A percentile compares a stretch with the other conserved stretches of the same genome.
These are phyloP conservation scores for Sceloporus undulatus DNA, from an alignment of 2,113 vertebrate species.

Conservation along the genomic window DNA sequence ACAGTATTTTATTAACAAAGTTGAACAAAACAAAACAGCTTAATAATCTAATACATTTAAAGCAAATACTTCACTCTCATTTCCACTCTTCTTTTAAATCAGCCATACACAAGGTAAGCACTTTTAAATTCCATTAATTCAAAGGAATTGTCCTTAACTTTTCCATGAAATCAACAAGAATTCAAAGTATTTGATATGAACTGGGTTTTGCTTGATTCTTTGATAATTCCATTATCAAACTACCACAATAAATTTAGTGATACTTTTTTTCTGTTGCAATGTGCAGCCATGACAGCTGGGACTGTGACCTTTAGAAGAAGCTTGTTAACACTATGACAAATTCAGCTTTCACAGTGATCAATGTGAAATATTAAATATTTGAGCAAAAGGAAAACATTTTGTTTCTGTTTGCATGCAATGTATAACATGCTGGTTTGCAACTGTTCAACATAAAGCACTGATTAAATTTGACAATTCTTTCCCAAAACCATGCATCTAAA, in stretches of 20 bases:
- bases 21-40: too few relatives aligned
- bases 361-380: background rate
- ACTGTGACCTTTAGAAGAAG: constrained; percentile 18
- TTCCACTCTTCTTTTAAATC: too few relatives aligned
- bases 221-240: background rate
- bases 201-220: background rate
- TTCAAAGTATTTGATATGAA: background rate
- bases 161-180: background rate
- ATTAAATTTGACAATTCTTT: background rate
- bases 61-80: too few relatives aligned
- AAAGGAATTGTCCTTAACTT: background rate
- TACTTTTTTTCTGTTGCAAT: constrained; percentile 12
- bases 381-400: background rate
- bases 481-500: background rate
- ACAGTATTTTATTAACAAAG: too few relatives aligned
- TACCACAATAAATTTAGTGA: background rate
- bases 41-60: too few relatives aligned
- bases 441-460: background rate
- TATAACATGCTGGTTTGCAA: background rate
- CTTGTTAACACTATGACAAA: background rate
- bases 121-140: background rate
- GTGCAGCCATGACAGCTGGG: background rate
- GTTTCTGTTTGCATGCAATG: background rate
- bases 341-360: background rate
- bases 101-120: background rate